Evolutionary conservation across 1,140 invertebrate species (phyloP).

Genomic region (Drosophila baimaii): DNA sequence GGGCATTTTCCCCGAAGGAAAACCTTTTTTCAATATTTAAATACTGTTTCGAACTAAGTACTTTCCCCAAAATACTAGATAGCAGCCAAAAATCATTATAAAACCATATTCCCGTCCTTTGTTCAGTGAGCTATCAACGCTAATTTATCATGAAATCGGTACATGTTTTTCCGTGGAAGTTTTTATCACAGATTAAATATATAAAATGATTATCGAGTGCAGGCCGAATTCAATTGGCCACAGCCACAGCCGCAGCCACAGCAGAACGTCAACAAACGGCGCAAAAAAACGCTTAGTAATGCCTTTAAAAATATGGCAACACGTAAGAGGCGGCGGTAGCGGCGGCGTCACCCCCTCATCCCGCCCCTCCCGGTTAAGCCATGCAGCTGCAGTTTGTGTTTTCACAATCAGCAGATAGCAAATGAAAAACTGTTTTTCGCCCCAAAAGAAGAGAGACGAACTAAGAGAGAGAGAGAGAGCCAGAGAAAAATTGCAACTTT

Average conservation of each 20-base stretch:
- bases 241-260: conserved; percentile 8
- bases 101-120: neutral
- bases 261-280: conserved; percentile 59
- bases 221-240: conserved; percentile 54
- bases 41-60: no score
- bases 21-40: no score
- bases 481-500: conserved; percentile 53
- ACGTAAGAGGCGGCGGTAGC: conserved; percentile 62
- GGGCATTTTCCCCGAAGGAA: no score
- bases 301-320: conserved; percentile 83
- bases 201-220: conserved; percentile 73
- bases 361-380: neutral
- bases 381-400: conserved; percentile 62
- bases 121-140: neutral
- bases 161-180: conserved; percentile 21
- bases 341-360: neutral
- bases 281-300: conserved; percentile 80
- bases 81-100: neutral
- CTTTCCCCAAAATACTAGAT: neutral
- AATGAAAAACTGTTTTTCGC: conserved; percentile 63
- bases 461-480: conserved; percentile 29
- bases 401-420: conserved; percentile 67
- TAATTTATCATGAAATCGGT: conserved; percentile 21
- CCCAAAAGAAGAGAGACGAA: conserved; percentile 28
- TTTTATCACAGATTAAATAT: conserved; percentile 76